A percentile compares a stretch with the other conserved stretches of the same genome.
phyloP scores from a whole-genome alignment of 2,888 invertebrate genomes.

The Lithosia quadra region DNA sequence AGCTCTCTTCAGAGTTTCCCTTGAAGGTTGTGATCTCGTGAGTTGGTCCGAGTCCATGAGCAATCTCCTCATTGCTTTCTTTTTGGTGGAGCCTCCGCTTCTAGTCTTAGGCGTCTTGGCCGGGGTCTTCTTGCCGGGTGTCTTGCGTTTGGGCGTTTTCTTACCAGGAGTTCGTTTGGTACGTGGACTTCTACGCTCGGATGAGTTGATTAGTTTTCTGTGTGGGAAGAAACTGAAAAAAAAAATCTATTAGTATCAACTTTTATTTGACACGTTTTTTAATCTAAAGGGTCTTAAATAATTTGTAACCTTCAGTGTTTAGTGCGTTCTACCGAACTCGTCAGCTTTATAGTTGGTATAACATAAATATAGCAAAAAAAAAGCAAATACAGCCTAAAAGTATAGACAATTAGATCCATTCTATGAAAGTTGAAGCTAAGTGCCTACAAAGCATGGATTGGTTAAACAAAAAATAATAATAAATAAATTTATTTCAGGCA shows the following conservation, averaged over 20 bases:
- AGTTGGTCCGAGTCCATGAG: constrained; percentile 75
- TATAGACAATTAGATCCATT: too few relatives aligned
- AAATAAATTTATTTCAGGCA: too few relatives aligned
- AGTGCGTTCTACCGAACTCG: too few relatives aligned
- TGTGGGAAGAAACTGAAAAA: constrained; percentile 82
- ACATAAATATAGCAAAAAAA: too few relatives aligned
- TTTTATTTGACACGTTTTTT: background rate
- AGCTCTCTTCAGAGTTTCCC: constrained; percentile 89
- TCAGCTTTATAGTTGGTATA: too few relatives aligned
- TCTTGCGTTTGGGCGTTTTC: constrained; percentile 74
- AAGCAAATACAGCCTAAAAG: too few relatives aligned
- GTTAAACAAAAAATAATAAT: too few relatives aligned
- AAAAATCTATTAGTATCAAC: constrained; percentile 55
- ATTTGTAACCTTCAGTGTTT: too few relatives aligned
- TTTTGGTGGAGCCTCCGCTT: constrained; percentile 88
- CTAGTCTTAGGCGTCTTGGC: constrained; percentile 85
- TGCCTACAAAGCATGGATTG: too few relatives aligned
- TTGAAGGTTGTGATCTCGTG: constrained; percentile 74
- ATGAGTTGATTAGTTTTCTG: constrained; percentile 78
- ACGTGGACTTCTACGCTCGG: constrained; percentile 82
- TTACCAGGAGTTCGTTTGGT: constrained; percentile 83
- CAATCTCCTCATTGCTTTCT: constrained; percentile 83
- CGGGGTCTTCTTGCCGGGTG: constrained; percentile 86
- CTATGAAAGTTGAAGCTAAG: too few relatives aligned
- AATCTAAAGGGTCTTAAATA: too few relatives aligned